phyloP scores from a whole-genome alignment of 53 echinoderm and acorn worm genomes.

The Holothuria leucospilota region DNA sequence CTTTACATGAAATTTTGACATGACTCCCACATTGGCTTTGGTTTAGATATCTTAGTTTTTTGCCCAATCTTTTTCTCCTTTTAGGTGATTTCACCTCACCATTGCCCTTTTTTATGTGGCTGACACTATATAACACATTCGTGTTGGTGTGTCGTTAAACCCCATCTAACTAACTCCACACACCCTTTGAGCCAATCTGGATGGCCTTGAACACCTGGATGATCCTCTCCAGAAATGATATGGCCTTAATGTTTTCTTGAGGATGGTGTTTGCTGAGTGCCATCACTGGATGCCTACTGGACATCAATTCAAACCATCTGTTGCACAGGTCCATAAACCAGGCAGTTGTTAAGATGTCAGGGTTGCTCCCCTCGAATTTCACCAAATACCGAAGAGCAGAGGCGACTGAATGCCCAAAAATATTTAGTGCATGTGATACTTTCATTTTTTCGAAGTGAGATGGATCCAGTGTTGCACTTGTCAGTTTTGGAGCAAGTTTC shows the following conservation, averaged over 20 bases:
- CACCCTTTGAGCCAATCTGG: too few relatives aligned
- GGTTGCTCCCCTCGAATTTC: conserved; percentile 29
- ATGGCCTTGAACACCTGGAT: too few relatives aligned
- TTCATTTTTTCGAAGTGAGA: conserved; percentile 61
- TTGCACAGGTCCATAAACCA: conserved; percentile 39
- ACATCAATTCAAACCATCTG: conserved; percentile 69
- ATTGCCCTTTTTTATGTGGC: too few relatives aligned
- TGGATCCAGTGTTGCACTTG: conserved; percentile 31
- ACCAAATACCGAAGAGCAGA: conserved; percentile 59
- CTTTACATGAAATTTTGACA: too few relatives aligned
- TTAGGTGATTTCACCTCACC: too few relatives aligned
- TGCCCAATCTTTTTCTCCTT: too few relatives aligned
- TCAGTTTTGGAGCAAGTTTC: neutral
- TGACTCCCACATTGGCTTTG: too few relatives aligned
- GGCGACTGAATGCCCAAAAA: conserved; percentile 62
- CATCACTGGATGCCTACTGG: conserved; percentile 68
- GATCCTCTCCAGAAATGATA: conserved; percentile 33
- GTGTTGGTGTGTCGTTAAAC: too few relatives aligned
- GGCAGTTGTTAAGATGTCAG: conserved; percentile 30
- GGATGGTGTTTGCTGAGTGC: conserved; percentile 59
- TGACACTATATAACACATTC: too few relatives aligned
- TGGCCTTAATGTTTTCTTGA: conserved; percentile 51
- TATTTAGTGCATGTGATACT: conserved; percentile 56
- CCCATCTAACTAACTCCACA: too few relatives aligned
- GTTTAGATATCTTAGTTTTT: too few relatives aligned